These are phyloP conservation scores for Sminthopsis crassicaudata DNA, from an alignment of 2,113 vertebrate genomes.

Conservation along the genomic window DNA sequence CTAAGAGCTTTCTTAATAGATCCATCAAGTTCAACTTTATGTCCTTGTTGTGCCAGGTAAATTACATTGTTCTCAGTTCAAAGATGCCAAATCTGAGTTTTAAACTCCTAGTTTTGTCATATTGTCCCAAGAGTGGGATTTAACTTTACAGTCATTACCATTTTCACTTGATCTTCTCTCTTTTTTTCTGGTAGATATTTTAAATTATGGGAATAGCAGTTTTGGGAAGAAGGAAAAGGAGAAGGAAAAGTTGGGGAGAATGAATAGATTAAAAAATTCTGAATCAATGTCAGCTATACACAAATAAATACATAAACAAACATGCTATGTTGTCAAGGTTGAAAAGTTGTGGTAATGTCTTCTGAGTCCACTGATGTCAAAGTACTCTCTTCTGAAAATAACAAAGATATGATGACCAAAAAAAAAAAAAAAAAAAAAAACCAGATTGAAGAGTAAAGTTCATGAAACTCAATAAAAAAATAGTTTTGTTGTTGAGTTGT, in stretches of 20 bases:
- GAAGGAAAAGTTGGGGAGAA: background rate
- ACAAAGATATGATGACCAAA: constrained; percentile 48
- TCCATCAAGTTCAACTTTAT: background rate
- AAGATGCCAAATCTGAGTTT: background rate
- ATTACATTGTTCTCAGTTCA: background rate
- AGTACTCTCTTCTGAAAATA: constrained; percentile 41
- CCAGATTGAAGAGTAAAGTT: constrained; percentile 50
- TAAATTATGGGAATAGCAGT: background rate
- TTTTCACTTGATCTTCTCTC: background rate
- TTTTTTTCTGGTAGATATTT: background rate
- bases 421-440: constrained; percentile 60
- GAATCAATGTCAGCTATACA: background rate
- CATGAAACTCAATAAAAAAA: constrained; percentile 60
- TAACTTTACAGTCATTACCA: background rate
- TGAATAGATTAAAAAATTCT: background rate
- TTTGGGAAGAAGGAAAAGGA: background rate
- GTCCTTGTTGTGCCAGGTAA: background rate
- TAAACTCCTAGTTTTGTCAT: background rate
- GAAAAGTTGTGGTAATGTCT: constrained; percentile 10
- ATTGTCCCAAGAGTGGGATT: background rate
- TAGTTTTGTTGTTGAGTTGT: background rate
- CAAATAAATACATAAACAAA: background rate
- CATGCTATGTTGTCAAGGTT: background rate
- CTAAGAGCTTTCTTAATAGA: background rate
- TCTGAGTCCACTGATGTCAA: background rate